Evolutionary conservation across 2,797 vertebrate genomes (phyloP), one percentile per base, ranked within the genome.

Genomic region (Esox lucius): DNA sequence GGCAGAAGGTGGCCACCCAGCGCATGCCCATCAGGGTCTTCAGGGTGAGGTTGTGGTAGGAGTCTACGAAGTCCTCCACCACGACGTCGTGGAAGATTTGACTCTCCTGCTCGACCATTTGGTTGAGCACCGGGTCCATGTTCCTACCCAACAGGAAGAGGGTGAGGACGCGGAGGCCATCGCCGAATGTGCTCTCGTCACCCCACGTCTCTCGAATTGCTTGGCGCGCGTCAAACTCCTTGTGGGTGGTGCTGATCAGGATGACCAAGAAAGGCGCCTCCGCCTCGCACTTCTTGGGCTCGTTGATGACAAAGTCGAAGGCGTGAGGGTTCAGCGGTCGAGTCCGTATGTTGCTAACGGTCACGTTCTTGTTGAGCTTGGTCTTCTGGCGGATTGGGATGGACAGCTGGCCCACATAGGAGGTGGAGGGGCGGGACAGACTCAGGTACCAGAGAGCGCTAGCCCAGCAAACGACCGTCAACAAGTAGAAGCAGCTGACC

Each of bases 21-120:
- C 96, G 95, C 97, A 99, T 96, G 3, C 98, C 98, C 98, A 99
- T 99, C 77, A 99, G n/a, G 0, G 98, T 99, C 91, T 99, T 99
- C 1, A 99, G 94, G 7, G 98, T 99, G 39, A 99, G 93, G 85
- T 99, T 99, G 88, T 97, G 97, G 81, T 99, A 99, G 0, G 98
- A 99, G 88, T 99, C 98, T 0, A 97, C 93, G 71, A 99, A 99
- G 87, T 99, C 97, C 86, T 99, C 98, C 78, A 98, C 97, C 0
- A 99, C 95, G 2, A 99, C 95, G 88, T 99, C 98, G 0, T 99
- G 98, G 83, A 99, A 99, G 88, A 99, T 98, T 80, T 99, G 97
- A 79, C 98, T 99, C 92, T 99, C 98, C 88, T 99, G 97, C 81
- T 98, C 97, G 79, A 99, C 97, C 97, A 98, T 99, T 92, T 97